These are phyloP conservation scores for Chymomyza costata DNA, from an alignment of 1,140 invertebrate genomes.

Conservation along the genomic window DNA sequence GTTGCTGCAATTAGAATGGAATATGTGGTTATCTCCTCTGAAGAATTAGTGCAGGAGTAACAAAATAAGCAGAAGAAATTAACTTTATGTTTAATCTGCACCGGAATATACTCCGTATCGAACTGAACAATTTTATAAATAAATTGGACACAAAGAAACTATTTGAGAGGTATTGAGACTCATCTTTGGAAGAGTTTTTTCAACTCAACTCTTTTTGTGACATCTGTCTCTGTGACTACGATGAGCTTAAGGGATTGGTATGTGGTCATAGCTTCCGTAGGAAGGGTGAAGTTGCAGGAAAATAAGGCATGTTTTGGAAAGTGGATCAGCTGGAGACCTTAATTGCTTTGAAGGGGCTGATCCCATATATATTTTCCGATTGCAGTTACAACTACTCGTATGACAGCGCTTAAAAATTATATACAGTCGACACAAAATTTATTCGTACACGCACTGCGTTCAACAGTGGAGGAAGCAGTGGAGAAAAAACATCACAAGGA, in stretches of 20 bases:
- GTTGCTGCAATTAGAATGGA: no score
- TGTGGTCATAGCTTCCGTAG: constrained; percentile 98
- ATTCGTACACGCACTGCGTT: no score
- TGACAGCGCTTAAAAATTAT: no score
- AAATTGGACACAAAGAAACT: constrained; percentile 99
- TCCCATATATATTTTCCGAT: no score
- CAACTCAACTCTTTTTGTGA: constrained; percentile 87
- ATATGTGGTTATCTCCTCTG: no score
- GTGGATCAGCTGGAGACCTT: no score
- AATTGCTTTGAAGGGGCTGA: no score
- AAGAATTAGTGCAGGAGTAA: background rate
- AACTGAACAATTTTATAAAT: constrained; percentile 97
- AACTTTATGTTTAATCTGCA: constrained; percentile 86
- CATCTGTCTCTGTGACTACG: constrained; percentile 74
- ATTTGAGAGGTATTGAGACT: constrained; percentile 97
- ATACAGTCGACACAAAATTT: no score
- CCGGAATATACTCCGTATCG: constrained; percentile 91
- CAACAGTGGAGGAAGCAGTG: no score
- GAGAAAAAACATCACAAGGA: no score
- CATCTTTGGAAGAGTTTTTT: constrained; percentile 94
- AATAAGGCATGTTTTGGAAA: constrained; percentile 99
- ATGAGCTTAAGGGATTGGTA: constrained; percentile 96
- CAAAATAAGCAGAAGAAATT: constrained; percentile 13
- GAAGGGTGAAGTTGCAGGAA: no score
- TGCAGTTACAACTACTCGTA: no score